Evolutionary conservation across 2,888 invertebrate genomes (phyloP).

Genomic region (Ectemnius lituratus): DNA sequence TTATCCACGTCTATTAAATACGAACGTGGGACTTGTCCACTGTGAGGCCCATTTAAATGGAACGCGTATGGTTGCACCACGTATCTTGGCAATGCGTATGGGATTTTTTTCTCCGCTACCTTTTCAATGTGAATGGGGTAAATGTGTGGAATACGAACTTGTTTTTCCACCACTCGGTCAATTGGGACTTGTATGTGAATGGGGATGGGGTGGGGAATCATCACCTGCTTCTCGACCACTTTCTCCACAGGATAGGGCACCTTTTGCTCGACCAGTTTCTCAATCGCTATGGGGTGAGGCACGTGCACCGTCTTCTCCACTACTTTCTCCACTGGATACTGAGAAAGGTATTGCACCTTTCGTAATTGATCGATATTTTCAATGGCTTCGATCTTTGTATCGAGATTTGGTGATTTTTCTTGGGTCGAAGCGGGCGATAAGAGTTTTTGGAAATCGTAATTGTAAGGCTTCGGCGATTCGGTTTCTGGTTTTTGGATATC

Average conservation of each 20-base stretch:
- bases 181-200: slow-evolving; percentile 73
- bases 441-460: neutral
- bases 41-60: slow-evolving; percentile 54
- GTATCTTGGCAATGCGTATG: slow-evolving; percentile 79
- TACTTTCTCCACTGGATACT: slow-evolving; percentile 68
- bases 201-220: slow-evolving; percentile 79
- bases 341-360: slow-evolving; percentile 22
- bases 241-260: slow-evolving; percentile 80
- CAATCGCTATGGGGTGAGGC: slow-evolving; percentile 79
- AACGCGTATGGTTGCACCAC: slow-evolving; percentile 75
- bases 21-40: slow-evolving; percentile 70
- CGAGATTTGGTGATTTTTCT: neutral
- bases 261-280: slow-evolving; percentile 81
- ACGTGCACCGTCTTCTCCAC: slow-evolving; percentile 78
- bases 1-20: slow-evolving; percentile 69
- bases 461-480: too few species aligned
- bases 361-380: neutral
- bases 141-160: slow-evolving; percentile 77
- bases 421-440: neutral
- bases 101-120: slow-evolving; percentile 79
- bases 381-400: neutral
- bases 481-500: too few species aligned
- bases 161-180: slow-evolving; percentile 81
- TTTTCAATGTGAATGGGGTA: slow-evolving; percentile 77
- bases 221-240: slow-evolving; percentile 80